Evolutionary conservation across 2,888 invertebrate species (phyloP).

Genomic region (Beris chalybata): DNA sequence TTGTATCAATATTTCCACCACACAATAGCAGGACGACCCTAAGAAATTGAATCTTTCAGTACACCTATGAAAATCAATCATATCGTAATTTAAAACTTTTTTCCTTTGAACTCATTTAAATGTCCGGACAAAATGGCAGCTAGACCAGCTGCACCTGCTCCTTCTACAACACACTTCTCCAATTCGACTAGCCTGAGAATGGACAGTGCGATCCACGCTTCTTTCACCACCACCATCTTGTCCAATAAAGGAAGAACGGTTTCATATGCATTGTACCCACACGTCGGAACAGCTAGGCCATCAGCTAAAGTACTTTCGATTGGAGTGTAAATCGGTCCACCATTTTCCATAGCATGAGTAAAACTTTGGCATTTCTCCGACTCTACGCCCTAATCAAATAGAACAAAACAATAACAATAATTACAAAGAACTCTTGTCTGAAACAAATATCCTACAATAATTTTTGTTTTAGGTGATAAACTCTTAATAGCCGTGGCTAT

Average conservation of each 20-base stretch:
- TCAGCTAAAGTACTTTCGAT: conserved; percentile 81
- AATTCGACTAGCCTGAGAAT: conserved; percentile 77
- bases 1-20: conserved; percentile 91
- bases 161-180: conserved; percentile 89
- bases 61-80: conserved; percentile 20
- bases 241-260: conserved; percentile 75
- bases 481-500: conserved; percentile 87
- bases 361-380: conserved; percentile 91
- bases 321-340: conserved; percentile 68
- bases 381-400: conserved; percentile 76
- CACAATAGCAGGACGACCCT: conserved; percentile 84
- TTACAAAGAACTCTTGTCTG: background rate
- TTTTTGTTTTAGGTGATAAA: conserved; percentile 76
- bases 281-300: conserved; percentile 84
- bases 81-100: conserved; percentile 61
- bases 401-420: conserved; percentile 33
- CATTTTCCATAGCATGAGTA: conserved; percentile 68
- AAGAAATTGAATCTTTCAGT: conserved; percentile 18
- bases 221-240: conserved; percentile 78
- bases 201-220: conserved; percentile 81
- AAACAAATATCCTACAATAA: conserved; percentile 69
- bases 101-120: conserved; percentile 76
- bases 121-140: conserved; percentile 83
- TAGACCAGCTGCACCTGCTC: conserved; percentile 83
- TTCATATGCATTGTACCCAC: conserved; percentile 81